Base-by-base conservation (phyloP, 2,797 vertebrate species). In the Sitta carolinensis region DNA sequence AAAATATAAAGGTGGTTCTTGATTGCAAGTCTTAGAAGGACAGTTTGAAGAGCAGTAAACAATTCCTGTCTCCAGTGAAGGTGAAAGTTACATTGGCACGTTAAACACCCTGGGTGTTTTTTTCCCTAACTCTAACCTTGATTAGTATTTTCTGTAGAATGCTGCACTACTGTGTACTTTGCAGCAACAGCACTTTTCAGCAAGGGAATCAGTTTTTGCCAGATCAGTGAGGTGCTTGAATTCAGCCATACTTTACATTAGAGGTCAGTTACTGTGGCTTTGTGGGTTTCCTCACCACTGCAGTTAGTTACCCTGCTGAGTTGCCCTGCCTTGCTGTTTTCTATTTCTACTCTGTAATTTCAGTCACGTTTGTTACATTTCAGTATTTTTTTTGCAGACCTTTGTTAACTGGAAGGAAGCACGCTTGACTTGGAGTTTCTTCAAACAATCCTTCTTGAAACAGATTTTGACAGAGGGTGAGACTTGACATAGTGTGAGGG, bases 371-470 rank as follows among this genome's bases (percentile, higher is more conserved):
- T 61, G 22, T 78, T 84, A 63, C 43, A 30, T 69, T 36, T 20
- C 47, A 72, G 3, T 48, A 5, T 82, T n/a, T 23, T 19, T 57
- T 77, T 94, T 94, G 19, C 90, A 99, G 99, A 97, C 98, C 5
- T 97, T 99, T 93, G 75, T 99, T 40, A 98, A 99, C 92, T 98
- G 98, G 99, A 98, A 97, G 69, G 97, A 99, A 93, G 98, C 99
- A 78, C 95, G 96, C 67, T 87, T 99, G 96, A 99, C 99, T 8
- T 99, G 99, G 99, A 99, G 99, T 97, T 99, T 99, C 98, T 99
- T 99, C 97, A 99, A 99, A 94, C 99, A 99, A 70, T 99, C 99
- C 66, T 99, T 99, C 97, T 97, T 99, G 86, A 99, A 99, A 96
- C 99, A 99, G 97, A 98, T 99, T 97, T 98, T 99, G 90, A 99